A percentile compares a stretch with the other conserved stretches of the same genome.
Evolutionary conservation across 1,140 invertebrate species (phyloP).

Genomic region (Eumeta japonica): DNA sequence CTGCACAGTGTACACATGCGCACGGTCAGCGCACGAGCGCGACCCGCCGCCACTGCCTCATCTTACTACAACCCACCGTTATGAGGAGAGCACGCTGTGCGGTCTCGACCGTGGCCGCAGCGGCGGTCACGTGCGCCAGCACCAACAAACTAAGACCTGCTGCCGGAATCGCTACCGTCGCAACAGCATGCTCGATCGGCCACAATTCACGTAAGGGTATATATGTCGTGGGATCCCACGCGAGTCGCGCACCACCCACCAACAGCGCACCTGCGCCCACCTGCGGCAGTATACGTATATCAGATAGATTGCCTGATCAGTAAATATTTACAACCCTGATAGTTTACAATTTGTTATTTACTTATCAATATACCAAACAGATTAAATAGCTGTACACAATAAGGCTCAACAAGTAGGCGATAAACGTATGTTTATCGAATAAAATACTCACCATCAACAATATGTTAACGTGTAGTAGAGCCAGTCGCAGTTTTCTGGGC

Average conservation of each 20-base stretch:
- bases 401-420: background rate
- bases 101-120: slow-evolving; percentile 15
- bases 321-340: no score
- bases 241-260: slow-evolving; percentile 31
- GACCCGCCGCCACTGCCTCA: no score
- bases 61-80: no score
- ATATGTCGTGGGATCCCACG: slow-evolving; percentile 42
- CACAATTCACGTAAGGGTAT: slow-evolving; percentile 30
- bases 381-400: background rate
- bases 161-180: slow-evolving; percentile 17
- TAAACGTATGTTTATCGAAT: no score
- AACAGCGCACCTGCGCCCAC: slow-evolving; percentile 29
- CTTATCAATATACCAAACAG: no score
- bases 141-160: slow-evolving; percentile 17
- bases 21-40: no score
- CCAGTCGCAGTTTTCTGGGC: no score
- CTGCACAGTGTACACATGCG: no score
- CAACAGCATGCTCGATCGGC: slow-evolving; percentile 27
- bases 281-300: no score
- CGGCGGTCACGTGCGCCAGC: slow-evolving; percentile 24
- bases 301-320: no score
- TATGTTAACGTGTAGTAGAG: slow-evolving; percentile 11
- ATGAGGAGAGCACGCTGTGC: slow-evolving; percentile 7
- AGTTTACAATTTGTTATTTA: no score
- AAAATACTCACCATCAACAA: slow-evolving; percentile 10